Percentiles rank a stretch among this genome's conserved stretches.
Evolutionary conservation across 2,797 vertebrate species (phyloP).

Genomic region (Taenioides sp.): DNA sequence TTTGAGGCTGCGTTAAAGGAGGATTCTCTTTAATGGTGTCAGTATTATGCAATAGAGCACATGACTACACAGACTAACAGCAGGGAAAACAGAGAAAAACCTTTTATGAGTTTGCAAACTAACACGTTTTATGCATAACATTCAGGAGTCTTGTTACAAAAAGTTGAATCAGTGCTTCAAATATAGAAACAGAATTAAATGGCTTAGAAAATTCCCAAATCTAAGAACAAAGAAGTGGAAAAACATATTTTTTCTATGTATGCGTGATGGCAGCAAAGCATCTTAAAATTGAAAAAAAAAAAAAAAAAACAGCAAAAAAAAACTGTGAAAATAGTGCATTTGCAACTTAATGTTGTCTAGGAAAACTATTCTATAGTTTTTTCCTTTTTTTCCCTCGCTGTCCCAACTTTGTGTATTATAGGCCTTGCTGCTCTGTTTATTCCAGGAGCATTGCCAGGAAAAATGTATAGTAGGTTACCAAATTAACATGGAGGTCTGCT

Average conservation of each 20-base stretch:
- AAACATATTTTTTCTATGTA: neutral
- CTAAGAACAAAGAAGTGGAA: neutral
- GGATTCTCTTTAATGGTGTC: constrained; percentile 69
- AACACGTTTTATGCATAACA: constrained; percentile 6
- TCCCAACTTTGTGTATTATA: constrained; percentile 1
- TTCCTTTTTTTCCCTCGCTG: neutral
- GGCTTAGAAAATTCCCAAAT: neutral
- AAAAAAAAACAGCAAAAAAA: too few species aligned
- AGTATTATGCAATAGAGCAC: constrained; percentile 72
- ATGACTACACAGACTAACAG: constrained; percentile 53
- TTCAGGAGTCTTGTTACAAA: neutral
- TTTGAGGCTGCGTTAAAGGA: constrained; percentile 57
- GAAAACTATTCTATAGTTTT: neutral
- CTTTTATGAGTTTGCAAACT: constrained; percentile 27
- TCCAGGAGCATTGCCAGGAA: neutral
- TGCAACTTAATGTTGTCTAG: neutral
- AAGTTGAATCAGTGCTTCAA: neutral
- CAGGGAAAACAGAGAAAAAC: constrained; percentile 19
- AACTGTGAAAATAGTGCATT: neutral
- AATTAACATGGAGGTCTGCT: constrained; percentile 13
- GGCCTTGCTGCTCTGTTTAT: neutral
- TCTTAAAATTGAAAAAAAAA: neutral
- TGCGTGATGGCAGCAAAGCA: too few species aligned
- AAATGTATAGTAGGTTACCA: constrained; percentile 16
- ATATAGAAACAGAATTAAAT: neutral